These are phyloP conservation scores for Arrhopalites spinosus DNA, from an alignment of 2,888 invertebrate genomes.

Conservation along the genomic window DNA sequence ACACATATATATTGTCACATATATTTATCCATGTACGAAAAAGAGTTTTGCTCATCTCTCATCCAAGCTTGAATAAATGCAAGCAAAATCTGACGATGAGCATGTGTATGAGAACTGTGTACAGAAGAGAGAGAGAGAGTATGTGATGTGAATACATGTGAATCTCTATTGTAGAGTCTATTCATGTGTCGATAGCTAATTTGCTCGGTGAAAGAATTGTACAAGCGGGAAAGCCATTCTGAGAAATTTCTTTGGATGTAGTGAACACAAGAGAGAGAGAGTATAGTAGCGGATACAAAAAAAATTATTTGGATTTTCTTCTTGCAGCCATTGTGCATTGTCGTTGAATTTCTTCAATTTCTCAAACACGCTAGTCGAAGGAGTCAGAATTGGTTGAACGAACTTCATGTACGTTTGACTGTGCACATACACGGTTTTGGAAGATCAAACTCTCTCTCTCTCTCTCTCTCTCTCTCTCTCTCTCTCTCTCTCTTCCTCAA, in stretches of 20 bases:
- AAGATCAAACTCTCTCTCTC: conserved; percentile 30
- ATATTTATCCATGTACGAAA: too few species aligned
- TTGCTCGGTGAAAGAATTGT: conserved; percentile 4
- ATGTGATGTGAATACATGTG: conserved; percentile 9
- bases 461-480: conserved; percentile 25
- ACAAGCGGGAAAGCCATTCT: too few species aligned
- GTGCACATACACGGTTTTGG: not conserved
- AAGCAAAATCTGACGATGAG: not conserved
- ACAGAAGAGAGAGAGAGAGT: not conserved
- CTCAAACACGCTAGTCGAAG: not conserved
- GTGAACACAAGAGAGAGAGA: not conserved
- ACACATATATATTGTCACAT: too few species aligned
- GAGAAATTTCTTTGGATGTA: not conserved
- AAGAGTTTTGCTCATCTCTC: too few species aligned
- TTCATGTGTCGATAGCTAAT: conserved; percentile 17
- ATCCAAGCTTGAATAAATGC: too few species aligned
- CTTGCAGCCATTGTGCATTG: conserved; percentile 10
- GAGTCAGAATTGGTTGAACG: not conserved
- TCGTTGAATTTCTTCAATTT: conserved; percentile 8
- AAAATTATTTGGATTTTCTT: conserved; percentile 1
- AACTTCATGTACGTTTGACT: conserved; percentile 15
- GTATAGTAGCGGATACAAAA: not conserved
- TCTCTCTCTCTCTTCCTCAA: conserved; percentile 33
- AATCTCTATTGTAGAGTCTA: not conserved
- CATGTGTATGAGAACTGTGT: not conserved